Conservation (phyloP, 2,113 vertebrate species). For the Notechis scutatus region DNA sequence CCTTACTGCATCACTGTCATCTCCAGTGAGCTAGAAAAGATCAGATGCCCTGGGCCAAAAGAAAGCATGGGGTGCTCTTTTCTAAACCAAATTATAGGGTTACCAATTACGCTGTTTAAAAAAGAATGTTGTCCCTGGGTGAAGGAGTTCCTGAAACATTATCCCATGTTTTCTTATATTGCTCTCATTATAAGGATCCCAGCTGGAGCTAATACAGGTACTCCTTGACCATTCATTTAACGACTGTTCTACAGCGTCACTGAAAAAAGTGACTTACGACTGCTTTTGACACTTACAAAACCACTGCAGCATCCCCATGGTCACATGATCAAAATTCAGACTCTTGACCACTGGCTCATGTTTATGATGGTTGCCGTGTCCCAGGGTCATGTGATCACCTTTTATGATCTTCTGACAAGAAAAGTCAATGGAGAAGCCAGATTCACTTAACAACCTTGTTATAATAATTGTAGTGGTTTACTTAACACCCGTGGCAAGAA, state of each 20-base stretch:
- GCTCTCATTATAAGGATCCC: not conserved
- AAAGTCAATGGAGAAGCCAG: not conserved
- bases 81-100: not conserved
- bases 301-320: not conserved
- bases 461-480: not conserved
- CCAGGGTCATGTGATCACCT: not conserved
- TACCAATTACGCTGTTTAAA: not conserved
- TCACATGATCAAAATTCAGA: not conserved
- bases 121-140: not conserved
- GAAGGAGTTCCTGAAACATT: not conserved
- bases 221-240: not conserved
- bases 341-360: not conserved
- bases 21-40: not conserved
- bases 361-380: not conserved
- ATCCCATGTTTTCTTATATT: not conserved
- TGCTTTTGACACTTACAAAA: not conserved
- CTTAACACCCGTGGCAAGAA: not conserved
- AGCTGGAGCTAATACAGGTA: not conserved
- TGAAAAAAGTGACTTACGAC: not conserved
- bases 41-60: not conserved
- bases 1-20: not conserved
- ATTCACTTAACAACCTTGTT: not conserved
- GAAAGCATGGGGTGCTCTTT: not conserved
- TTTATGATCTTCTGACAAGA: not conserved
- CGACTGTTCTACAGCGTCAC: not conserved